These are phyloP conservation scores for Drosophila nr. perissopoda DNA, from an alignment of 2,888 invertebrate genomes.

Conservation along the genomic window DNA sequence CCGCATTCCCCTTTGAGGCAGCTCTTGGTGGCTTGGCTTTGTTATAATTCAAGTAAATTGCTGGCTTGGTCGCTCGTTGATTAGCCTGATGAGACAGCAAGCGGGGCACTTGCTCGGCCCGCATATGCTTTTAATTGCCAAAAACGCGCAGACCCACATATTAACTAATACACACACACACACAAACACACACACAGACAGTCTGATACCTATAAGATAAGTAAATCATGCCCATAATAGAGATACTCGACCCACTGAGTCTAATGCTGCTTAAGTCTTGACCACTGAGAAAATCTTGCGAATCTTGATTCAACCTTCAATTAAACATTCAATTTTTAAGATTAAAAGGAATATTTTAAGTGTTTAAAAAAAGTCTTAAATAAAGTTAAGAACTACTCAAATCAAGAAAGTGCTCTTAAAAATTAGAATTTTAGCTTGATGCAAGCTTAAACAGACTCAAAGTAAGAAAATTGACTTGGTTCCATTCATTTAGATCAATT, in stretches of 20 bases:
- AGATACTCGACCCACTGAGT: constrained; percentile 51
- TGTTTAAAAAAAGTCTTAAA: background rate
- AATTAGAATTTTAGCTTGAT: background rate
- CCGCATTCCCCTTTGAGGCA: constrained; percentile 9
- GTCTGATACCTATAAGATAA: background rate
- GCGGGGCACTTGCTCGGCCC: constrained; percentile 50
- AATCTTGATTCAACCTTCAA: too few species aligned
- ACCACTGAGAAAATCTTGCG: background rate
- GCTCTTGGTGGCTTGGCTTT: constrained; percentile 42
- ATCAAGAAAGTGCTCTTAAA: background rate
- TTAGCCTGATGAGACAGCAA: constrained; percentile 50
- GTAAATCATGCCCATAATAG: constrained; percentile 19
- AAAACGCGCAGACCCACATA: constrained; percentile 63
- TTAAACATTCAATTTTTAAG: background rate
- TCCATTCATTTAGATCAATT: background rate
- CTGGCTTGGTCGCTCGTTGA: constrained; percentile 64
- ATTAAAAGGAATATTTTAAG: background rate
- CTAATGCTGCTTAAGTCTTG: constrained; percentile 24
- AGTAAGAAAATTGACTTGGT: background rate
- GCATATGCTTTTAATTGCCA: constrained; percentile 76
- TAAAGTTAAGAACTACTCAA: background rate
- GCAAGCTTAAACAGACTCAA: background rate
- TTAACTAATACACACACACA: constrained; percentile 22
- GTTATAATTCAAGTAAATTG: constrained; percentile 65
- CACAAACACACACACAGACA: background rate